These are phyloP conservation scores for Phycodurus eques DNA, from an alignment of 2,113 vertebrate species.

Conservation along the genomic window DNA sequence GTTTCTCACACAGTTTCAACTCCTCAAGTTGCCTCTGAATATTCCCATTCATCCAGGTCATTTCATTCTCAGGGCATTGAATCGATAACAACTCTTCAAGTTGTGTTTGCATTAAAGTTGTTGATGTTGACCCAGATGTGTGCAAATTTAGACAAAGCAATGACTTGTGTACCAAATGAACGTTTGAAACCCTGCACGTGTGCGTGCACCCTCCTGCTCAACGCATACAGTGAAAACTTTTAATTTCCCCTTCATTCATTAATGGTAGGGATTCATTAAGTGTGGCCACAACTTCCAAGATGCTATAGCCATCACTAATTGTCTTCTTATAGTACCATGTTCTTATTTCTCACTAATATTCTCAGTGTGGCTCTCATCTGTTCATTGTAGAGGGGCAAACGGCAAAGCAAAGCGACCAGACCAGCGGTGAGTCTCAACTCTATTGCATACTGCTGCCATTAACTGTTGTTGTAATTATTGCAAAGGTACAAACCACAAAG, in stretches of 20 bases:
- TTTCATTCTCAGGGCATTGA: not conserved
- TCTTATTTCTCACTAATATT: not conserved
- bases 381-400: constrained; percentile 70
- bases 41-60: not conserved
- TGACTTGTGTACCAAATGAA: constrained; percentile 59
- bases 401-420: constrained; percentile 66
- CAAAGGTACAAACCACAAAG: too few species aligned
- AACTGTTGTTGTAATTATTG: too few species aligned
- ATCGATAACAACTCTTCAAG: constrained; percentile 8
- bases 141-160: constrained; percentile 68
- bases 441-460: not conserved
- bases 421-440: constrained; percentile 65
- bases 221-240: constrained; percentile 64
- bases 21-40: not conserved
- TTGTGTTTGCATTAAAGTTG: not conserved
- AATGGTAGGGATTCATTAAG: constrained; percentile 73
- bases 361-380: constrained; percentile 13
- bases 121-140: constrained; percentile 50
- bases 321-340: not conserved
- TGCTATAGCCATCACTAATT: constrained; percentile 4
- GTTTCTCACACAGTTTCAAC: not conserved
- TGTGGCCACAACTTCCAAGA: constrained; percentile 33
- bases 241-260: constrained; percentile 66
- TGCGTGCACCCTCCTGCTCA: constrained; percentile 28
- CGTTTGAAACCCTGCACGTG: constrained; percentile 38